Evolutionary conservation across 1,140 invertebrate genomes (phyloP), one percentile per base, ranked within the genome.

Genomic region (Drosophila sp.): DNA sequence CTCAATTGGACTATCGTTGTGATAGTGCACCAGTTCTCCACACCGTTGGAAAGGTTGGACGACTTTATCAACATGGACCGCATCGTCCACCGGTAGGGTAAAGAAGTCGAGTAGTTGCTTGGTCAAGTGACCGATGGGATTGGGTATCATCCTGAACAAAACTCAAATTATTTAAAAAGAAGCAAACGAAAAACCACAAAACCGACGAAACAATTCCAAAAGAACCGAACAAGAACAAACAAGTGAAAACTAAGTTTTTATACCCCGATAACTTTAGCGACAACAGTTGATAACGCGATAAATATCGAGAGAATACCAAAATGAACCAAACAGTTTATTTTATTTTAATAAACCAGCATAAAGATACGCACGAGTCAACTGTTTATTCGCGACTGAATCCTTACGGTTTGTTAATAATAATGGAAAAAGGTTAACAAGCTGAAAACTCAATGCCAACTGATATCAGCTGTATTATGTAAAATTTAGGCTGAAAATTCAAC

Each of bases 11-110:
- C 62, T 50, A 3, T 89, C 73, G 4, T 11, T 65, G 3, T 77
- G 50, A 47, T 35, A 77, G 35, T 76, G 84, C 0, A 89, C 11
- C 0, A 77, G 61, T 5, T 89, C 72, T 1, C 79, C 80, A n/a
- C 61, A 87, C 4, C 65, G 69, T n/a, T 58, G 54, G 2, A 61
- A 32, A 2, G 44, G 41, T 5, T 32, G 32, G 7, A 47, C 5
- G 3, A 55, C n/a, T 8, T n/a, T 11, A 10, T 54, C 6, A 7
- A 33, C 38, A 3, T 8, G 32, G 3, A 3, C 5, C 10, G 44
- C 32, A 1, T 32, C 8, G 17, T 25, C n/a, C 6, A 11, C 1
- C 0, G 38, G 33, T 8, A 40, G 33, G 41, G 58, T 60, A 29
- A 89, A 80, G 30, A 61, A 74, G 0, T 70, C 41, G 3, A 87